phyloP scores from a whole-genome alignment of 1,140 invertebrate species.

The Zaprionus kolodkinae region DNA sequence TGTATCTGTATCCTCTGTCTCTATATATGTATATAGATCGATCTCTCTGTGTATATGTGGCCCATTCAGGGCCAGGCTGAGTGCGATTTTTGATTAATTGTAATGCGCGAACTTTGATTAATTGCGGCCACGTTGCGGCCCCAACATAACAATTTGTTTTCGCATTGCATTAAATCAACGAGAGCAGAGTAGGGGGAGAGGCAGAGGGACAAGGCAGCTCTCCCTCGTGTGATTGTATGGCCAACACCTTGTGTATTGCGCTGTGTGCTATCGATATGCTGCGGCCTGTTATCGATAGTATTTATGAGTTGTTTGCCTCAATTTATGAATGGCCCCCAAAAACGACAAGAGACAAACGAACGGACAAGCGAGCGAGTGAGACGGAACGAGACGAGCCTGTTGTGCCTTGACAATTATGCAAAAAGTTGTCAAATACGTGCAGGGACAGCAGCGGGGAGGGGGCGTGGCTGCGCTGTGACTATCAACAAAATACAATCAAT shows the following conservation, averaged over 20 bases:
- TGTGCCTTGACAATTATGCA: conserved; percentile 63
- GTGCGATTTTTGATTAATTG: conserved; percentile 75
- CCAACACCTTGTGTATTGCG: conserved; percentile 59
- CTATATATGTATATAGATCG: background rate
- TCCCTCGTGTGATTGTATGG: conserved; percentile 63
- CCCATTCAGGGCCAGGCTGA: background rate
- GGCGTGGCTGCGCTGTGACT: conserved; percentile 61
- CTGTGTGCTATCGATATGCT: conserved; percentile 29
- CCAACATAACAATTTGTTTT: conserved; percentile 79
- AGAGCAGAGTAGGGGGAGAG: background rate
- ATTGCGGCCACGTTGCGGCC: conserved; percentile 65
- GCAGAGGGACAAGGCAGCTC: too few relatives aligned
- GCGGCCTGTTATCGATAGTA: conserved; percentile 35
- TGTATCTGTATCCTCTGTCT: background rate
- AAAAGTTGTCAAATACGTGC: conserved; percentile 75
- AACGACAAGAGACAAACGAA: conserved; percentile 8
- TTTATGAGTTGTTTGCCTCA: conserved; percentile 61
- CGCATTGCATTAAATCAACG: conserved; percentile 76
- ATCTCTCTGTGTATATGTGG: background rate
- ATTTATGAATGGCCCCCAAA: conserved; percentile 72
- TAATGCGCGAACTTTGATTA: conserved; percentile 80
- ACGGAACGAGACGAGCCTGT: background rate
- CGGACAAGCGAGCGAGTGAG: background rate
- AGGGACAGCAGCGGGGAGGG: conserved; percentile 3
- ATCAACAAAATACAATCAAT: conserved; percentile 71